Evolutionary conservation across 2,888 invertebrate genomes (phyloP).

Genomic region (Chesias legatella): DNA sequence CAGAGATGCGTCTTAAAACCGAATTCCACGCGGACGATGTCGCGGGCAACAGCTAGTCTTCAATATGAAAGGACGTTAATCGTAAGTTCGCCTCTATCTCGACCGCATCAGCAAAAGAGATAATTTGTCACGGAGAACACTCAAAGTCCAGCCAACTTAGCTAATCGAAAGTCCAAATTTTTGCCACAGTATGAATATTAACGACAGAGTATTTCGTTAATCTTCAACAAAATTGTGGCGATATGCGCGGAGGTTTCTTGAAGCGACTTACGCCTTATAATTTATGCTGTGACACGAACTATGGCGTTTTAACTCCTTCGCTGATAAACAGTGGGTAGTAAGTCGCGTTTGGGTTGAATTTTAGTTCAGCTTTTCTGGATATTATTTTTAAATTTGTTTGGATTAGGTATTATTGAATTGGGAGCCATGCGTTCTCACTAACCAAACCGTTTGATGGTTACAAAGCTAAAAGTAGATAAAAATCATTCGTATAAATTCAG

Average conservation of each 20-base stretch:
- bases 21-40: too few relatives aligned
- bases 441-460: too few relatives aligned
- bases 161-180: constrained; percentile 60
- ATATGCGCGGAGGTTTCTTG: constrained; percentile 76
- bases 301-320: constrained; percentile 79
- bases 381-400: too few relatives aligned
- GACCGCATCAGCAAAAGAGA: background rate
- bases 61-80: too few relatives aligned
- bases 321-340: constrained; percentile 43
- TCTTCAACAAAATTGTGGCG: constrained; percentile 74
- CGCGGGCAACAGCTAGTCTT: too few relatives aligned
- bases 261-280: constrained; percentile 64
- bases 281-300: constrained; percentile 78
- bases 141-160: constrained; percentile 27
- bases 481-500: too few relatives aligned
- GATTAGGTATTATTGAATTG: too few relatives aligned
- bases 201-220: constrained; percentile 72
- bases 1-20: too few relatives aligned
- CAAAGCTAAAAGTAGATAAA: too few relatives aligned
- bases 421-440: too few relatives aligned
- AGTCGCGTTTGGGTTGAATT: constrained; percentile 25
- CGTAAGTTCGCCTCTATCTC: too few relatives aligned
- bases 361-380: too few relatives aligned
- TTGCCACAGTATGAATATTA: constrained; percentile 60
- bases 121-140: constrained; percentile 21